These are phyloP conservation scores for Hippocampus mohnikei DNA, from an alignment of 2,113 vertebrate genomes.

Conservation along the genomic window DNA sequence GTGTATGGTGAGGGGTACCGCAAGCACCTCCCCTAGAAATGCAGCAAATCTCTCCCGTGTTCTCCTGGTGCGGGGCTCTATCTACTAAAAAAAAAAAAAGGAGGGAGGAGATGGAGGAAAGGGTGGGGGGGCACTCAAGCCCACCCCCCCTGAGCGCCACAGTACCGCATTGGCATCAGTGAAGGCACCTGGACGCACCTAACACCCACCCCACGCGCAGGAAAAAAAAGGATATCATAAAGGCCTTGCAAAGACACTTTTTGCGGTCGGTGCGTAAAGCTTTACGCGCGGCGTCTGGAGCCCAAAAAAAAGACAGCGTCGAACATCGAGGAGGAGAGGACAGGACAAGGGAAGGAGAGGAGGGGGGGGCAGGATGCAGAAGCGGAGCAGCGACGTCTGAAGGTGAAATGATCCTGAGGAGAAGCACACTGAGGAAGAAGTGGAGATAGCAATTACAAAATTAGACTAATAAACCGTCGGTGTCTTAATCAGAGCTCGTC, in stretches of 20 bases:
- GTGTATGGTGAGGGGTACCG: slow-evolving; percentile 47
- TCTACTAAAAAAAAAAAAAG: slow-evolving; percentile 4
- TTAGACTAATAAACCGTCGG: slow-evolving; percentile 6
- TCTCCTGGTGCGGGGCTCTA: slow-evolving; percentile 65
- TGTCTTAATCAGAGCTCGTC: slow-evolving; percentile 45
- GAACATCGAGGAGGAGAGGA: slow-evolving; percentile 34
- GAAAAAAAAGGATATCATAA: slow-evolving; percentile 42
- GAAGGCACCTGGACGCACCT: slow-evolving; percentile 65
- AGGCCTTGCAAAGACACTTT: slow-evolving; percentile 5
- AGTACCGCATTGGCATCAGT: slow-evolving; percentile 79
- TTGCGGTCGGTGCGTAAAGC: slow-evolving; percentile 53
- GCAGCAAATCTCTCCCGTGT: slow-evolving; percentile 84
- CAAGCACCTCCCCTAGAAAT: slow-evolving; percentile 92
- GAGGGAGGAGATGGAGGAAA: background rate
- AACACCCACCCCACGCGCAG: slow-evolving; percentile 6
- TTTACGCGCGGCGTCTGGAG: slow-evolving; percentile 41
- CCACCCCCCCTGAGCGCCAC: slow-evolving; percentile 69
- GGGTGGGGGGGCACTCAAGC: slow-evolving; percentile 74
- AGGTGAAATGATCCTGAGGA: slow-evolving; percentile 86
- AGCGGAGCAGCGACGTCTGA: slow-evolving; percentile 65
- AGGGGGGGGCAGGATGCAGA: slow-evolving; percentile 63
- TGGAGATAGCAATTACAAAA: slow-evolving; percentile 81
- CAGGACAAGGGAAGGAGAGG: background rate
- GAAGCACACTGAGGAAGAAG: slow-evolving; percentile 64
- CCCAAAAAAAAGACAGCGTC: slow-evolving; percentile 9